Percentiles rank a stretch among this genome's conserved stretches.
Evolutionary conservation across 2,113 vertebrate species (phyloP).

Genomic region (Perca fluviatilis): DNA sequence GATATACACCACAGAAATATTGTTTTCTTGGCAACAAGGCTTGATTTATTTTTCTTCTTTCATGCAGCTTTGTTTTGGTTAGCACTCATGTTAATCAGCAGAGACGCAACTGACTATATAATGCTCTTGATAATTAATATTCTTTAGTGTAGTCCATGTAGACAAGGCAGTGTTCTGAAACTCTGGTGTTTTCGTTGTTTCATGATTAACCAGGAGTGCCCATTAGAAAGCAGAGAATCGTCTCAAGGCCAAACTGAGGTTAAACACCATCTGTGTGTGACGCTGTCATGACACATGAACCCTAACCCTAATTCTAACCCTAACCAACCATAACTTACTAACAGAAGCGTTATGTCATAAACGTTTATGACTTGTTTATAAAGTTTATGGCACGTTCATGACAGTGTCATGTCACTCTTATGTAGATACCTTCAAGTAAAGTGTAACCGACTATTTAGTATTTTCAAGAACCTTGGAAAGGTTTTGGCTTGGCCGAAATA

Average conservation of each 20-base stretch:
- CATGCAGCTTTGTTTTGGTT: background rate
- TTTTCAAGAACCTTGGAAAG: slow-evolving; percentile 1
- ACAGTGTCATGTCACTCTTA: no score
- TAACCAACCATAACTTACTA: no score
- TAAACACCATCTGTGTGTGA: slow-evolving; percentile 4
- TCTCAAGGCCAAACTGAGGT: slow-evolving; percentile 32
- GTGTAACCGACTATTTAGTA: no score
- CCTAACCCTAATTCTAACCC: no score
- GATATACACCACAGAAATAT: slow-evolving; percentile 5
- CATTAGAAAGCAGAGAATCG: slow-evolving; percentile 29
- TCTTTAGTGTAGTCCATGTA: slow-evolving; percentile 25
- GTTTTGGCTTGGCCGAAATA: background rate
- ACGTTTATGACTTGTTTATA: no score
- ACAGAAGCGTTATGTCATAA: no score
- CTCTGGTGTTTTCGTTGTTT: slow-evolving; percentile 38
- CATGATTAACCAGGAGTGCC: slow-evolving; percentile 51
- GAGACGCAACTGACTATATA: slow-evolving; percentile 10
- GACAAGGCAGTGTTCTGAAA: slow-evolving; percentile 19
- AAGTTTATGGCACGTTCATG: no score
- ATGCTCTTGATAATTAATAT: slow-evolving; percentile 45
- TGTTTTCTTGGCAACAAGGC: slow-evolving; percentile 13
- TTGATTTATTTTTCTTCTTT: background rate
- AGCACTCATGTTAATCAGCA: slow-evolving; percentile 9
- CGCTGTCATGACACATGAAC: no score
- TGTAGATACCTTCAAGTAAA: no score